phyloP scores from a whole-genome alignment of 2,888 invertebrate species.

The Platycnemis pennipes region DNA sequence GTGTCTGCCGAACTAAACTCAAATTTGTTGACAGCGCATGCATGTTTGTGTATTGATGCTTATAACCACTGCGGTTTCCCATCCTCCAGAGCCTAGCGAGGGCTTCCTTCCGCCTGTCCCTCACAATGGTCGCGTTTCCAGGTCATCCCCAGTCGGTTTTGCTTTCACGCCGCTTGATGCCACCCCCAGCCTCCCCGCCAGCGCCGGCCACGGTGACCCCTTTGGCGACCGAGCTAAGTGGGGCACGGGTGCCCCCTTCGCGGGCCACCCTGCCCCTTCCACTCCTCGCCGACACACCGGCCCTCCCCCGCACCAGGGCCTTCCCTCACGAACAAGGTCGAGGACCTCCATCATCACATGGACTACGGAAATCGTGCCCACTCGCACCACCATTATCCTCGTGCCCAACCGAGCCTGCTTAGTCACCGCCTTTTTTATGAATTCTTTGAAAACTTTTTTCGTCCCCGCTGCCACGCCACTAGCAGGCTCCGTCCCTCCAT shows the following conservation, averaged over 20 bases:
- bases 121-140: slow-evolving; percentile 11
- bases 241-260: no score
- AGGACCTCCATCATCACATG: slow-evolving; percentile 23
- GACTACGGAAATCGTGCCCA: background rate
- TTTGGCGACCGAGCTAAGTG: slow-evolving; percentile 28
- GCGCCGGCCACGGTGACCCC: background rate
- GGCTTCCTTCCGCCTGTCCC: background rate
- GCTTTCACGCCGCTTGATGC: slow-evolving; percentile 48
- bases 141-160: slow-evolving; percentile 48
- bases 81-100: no score
- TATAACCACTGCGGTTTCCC: no score
- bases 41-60: no score
- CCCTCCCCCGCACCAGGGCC: background rate
- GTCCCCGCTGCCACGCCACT: background rate
- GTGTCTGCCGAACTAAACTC: no score
- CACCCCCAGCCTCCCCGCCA: background rate
- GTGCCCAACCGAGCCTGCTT: background rate
- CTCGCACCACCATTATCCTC: slow-evolving; percentile 1
- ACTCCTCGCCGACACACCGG: background rate
- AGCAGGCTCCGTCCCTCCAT: no score
- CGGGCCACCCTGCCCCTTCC: background rate
- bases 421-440: background rate
- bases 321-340: slow-evolving; percentile 33
- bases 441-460: background rate
- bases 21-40: no score